Evolutionary conservation across 2,797 vertebrate genomes (phyloP).

Genomic region (Pipistrellus pygmaeus): DNA sequence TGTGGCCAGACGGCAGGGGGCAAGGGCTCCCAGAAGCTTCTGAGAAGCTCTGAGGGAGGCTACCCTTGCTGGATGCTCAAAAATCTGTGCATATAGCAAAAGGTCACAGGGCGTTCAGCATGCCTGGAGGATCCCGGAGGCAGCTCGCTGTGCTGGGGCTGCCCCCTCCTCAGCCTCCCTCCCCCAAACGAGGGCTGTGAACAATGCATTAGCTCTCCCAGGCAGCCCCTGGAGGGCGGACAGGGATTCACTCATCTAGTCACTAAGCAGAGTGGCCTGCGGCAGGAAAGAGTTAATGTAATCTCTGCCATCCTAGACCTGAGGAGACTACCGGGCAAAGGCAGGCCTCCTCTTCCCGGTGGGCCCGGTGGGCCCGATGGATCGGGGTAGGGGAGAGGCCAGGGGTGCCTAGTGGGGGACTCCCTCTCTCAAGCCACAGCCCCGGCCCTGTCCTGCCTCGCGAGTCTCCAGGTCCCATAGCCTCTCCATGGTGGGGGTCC

Average conservation of each 20-base stretch:
- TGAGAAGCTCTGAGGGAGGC: background rate
- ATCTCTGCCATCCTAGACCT: background rate
- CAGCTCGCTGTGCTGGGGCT: background rate
- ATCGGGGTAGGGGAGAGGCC: background rate
- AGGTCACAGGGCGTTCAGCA: background rate
- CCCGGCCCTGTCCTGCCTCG: background rate
- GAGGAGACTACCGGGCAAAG: background rate
- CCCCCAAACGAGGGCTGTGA: background rate
- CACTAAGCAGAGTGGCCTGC: background rate
- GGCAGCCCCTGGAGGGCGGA: background rate
- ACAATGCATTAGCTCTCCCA: slow-evolving; percentile 18
- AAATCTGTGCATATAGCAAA: background rate
- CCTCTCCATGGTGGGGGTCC: background rate
- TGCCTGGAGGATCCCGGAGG: background rate
- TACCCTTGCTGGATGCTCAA: background rate
- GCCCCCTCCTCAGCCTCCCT: background rate
- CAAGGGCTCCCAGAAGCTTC: background rate
- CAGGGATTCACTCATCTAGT: background rate
- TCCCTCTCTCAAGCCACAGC: slow-evolving; percentile 23
- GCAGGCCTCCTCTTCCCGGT: background rate
- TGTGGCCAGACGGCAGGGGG: background rate
- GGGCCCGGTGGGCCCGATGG: slow-evolving; percentile 25
- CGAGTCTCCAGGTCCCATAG: background rate
- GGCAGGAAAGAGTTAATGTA: background rate
- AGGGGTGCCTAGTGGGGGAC: background rate